These are phyloP conservation scores for Melipona beecheii DNA, from an alignment of 2,888 invertebrate genomes.

Conservation along the genomic window DNA sequence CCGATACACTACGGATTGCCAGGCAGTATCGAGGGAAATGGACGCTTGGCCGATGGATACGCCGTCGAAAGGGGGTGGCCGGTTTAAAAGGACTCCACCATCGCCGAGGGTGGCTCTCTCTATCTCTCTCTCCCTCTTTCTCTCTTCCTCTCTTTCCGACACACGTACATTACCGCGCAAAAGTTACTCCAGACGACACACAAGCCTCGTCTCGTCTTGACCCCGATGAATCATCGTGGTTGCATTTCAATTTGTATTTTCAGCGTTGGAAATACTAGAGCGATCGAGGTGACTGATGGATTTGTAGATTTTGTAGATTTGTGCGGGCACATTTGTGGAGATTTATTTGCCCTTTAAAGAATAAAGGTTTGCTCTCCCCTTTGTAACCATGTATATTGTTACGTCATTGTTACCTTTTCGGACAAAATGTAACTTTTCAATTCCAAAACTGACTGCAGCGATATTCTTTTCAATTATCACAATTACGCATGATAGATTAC, in stretches of 20 bases:
- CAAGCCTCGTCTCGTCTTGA: slow-evolving; percentile 12
- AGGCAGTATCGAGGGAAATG: slow-evolving; percentile 46
- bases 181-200: slow-evolving; percentile 29
- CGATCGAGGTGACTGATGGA: background rate
- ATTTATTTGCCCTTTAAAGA: background rate
- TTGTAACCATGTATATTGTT: background rate
- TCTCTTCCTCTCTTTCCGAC: background rate
- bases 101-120: slow-evolving; percentile 21
- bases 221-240: background rate
- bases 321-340: background rate
- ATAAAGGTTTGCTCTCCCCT: background rate
- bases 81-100: slow-evolving; percentile 46
- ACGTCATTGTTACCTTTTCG: background rate
- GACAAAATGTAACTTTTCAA: background rate
- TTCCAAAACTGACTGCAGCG: background rate
- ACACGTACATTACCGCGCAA: slow-evolving; percentile 39
- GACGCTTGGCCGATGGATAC: slow-evolving; percentile 33
- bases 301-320: background rate
- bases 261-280: background rate
- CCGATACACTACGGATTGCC: slow-evolving; percentile 4
- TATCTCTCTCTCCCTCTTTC: too few species aligned
- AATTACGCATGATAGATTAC: too few species aligned
- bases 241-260: background rate
- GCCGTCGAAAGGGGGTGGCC: slow-evolving; percentile 29
- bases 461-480: too few species aligned